Evolutionary conservation across 2,113 vertebrate genomes (phyloP), one percentile per base, ranked within the genome.

Genomic region (Trogon melanurus): DNA sequence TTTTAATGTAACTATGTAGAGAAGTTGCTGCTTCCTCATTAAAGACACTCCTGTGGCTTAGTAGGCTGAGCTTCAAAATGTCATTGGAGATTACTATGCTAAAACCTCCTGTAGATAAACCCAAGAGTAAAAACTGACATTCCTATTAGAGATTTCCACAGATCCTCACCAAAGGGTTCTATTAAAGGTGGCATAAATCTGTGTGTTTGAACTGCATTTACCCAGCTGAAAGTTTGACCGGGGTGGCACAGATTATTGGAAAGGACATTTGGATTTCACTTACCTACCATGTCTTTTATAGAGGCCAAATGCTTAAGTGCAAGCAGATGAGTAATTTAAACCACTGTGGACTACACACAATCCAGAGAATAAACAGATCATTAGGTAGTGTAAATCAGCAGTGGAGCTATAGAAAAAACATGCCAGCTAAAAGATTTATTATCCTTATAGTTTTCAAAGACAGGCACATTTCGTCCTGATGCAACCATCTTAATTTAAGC

Each of bases 281-380:
- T 81, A 86, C 65, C 76, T 95, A 17, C 94, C 79, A 9, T 44
- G 62, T 82, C 91, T 79, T 93, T 91, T 57, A 53, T 64, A 61
- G 69, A 87, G 74, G 64, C 90, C 88, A 85, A 96, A 90, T 85
- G 79, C 64, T 78, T 90, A 90, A 95, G 53, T 90, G 60, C 69
- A 94, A 92, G 80, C 92, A 91, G 73, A 87, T 89, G 88, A 96
- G 86, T 91, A 84, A 75, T 96, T 96, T 84, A 94, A 95, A 73
- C 45, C 60, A 61, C 65, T 58, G 20, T 96, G 91, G 47, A 22
- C 47, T 81, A 26, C 19, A 72, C 36, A 85, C 38, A 71, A 56
- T 76, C 47, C 79, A 85, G 86, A 75, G 66, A 86, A 60, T 95
- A 95, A 95, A 94, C 80, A 86, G 76, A 78, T 92, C 66, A 91